Conservation (phyloP, 2,797 vertebrate genomes). For the Stomatorhinus walkeri region DNA sequence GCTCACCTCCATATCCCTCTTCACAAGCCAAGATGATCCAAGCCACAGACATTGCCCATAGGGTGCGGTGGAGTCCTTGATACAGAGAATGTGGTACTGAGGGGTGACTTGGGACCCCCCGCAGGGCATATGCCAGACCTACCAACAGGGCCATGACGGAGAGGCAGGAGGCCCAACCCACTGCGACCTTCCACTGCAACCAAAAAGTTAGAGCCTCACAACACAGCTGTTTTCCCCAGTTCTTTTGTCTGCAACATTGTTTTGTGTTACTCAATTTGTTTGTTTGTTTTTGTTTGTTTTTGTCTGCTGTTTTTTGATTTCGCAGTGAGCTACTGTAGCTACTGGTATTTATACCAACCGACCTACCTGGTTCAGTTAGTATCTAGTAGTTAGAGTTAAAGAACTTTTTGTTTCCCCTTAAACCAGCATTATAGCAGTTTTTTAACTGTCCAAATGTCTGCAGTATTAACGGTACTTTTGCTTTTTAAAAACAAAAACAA, state of each 20-base stretch:
- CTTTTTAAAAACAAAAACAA: not conserved
- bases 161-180: conserved; percentile 65
- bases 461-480: not conserved
- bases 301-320: not conserved
- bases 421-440: not conserved
- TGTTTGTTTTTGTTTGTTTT: not conserved
- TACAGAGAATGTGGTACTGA: conserved; percentile 59
- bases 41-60: conserved; percentile 67
- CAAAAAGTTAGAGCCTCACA: not conserved
- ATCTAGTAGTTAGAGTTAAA: not conserved
- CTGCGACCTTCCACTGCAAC: conserved; percentile 58
- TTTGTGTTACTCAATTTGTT: not conserved
- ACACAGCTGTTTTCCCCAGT: not conserved
- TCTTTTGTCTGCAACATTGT: not conserved
- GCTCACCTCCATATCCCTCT: conserved; percentile 69
- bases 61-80: conserved; percentile 69
- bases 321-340: not conserved
- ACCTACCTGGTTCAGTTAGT: not conserved
- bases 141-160: conserved; percentile 56
- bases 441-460: not conserved
- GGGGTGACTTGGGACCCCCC: conserved; percentile 45
- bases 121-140: conserved; percentile 57
- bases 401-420: not conserved
- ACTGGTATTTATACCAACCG: not conserved
- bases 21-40: conserved; percentile 75